Conservation (phyloP, 1,140 invertebrate species). For the Anoplolepis gracilipes region DNA sequence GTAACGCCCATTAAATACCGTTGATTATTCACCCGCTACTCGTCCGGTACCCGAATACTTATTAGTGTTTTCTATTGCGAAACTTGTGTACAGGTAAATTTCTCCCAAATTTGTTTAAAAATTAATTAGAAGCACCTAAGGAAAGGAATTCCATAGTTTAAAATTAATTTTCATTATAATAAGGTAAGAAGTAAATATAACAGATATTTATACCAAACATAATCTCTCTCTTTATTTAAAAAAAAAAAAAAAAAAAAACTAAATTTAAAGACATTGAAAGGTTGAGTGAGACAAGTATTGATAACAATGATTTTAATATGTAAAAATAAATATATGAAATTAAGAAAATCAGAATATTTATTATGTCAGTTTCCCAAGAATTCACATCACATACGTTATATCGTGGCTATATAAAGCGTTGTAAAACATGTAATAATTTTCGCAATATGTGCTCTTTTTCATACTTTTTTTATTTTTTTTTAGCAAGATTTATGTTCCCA, state of each 20-base stretch:
- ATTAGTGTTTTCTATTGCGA: neutral
- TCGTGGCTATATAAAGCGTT: neutral
- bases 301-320: neutral
- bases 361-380: neutral
- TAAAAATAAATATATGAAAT: neutral
- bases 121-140: neutral
- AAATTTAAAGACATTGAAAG: neutral
- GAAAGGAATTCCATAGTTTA: too few species aligned
- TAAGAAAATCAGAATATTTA: neutral
- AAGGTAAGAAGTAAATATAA: neutral
- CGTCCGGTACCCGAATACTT: neutral
- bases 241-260: too few species aligned
- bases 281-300: neutral
- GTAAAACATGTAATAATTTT: slow-evolving; percentile 25
- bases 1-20: slow-evolving; percentile 19
- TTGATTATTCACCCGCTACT: slow-evolving; percentile 39
- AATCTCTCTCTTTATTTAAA: neutral
- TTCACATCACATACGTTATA: neutral
- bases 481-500: slow-evolving; percentile 12
- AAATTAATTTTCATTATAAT: neutral
- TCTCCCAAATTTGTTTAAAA: neutral
- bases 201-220: neutral
- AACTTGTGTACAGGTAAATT: neutral
- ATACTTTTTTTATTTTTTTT: slow-evolving; percentile 1
- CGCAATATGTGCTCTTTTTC: neutral